Evolutionary conservation across 2,113 vertebrate species (phyloP), one percentile per base, ranked within the genome.

Genomic region (Centrocercus urophasianus): DNA sequence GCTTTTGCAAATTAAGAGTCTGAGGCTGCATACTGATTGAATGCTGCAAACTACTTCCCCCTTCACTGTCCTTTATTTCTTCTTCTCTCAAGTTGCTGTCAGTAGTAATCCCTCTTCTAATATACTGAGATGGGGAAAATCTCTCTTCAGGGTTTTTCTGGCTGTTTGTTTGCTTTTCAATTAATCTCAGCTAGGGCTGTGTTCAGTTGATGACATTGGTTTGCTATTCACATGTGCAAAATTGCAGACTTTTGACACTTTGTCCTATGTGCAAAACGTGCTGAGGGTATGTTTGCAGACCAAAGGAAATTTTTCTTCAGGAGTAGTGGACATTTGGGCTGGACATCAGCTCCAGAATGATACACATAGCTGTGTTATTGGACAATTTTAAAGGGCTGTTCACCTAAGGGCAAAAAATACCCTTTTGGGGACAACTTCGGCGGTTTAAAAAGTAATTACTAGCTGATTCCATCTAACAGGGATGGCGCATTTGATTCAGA

Each of bases 91-190:
- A 96, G 88, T 71, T 69, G 79, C 93, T 96, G 96, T 94, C 95
- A 97, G 81, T 69, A 93, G 95, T 95, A 97, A 96, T 96, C 96
- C 93, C 83, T 96, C 84, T 92, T 88, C 92, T 96, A 96, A 97
- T 94, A 92, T 92, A 94, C 80, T 81, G 91, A 96, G 92, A 95
- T 96, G 88, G 94, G 83, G 81, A 94, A 96, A 95, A 96, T 94
- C 95, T 97, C 94, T 96, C 96, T 93, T 93, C 90, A 67, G 95
- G 65, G 89, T 87, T 95, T 96, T 91, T 97, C 90, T 88, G 90
- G 86, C 87, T 89, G 86, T 63, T 92, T 93, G 93, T 91, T 96
- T 96, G 94, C 90, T 92, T 96, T 94, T 88, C 96, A 96, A 72
- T 96, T 97, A 95, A 94, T 95, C 87, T 95, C 76, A 13, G 61